Conservation (phyloP, 2,797 vertebrate genomes). For the Diceros bicornis region DNA sequence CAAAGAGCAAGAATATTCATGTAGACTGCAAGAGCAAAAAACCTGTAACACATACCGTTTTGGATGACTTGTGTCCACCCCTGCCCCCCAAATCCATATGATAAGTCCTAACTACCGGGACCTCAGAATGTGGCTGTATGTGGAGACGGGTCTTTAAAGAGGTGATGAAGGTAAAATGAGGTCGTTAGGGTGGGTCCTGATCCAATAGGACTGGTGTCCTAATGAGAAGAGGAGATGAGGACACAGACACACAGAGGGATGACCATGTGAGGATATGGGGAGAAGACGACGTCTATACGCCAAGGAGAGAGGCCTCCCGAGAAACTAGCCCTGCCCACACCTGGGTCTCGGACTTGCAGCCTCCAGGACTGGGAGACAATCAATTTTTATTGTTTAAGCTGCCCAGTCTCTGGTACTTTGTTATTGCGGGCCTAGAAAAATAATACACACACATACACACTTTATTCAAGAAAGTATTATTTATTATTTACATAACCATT, state of each 20-base stretch:
- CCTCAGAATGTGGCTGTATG: neutral
- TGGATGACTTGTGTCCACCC: neutral
- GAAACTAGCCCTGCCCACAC: neutral
- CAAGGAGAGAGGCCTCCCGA: neutral
- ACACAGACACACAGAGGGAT: neutral
- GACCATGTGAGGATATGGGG: neutral
- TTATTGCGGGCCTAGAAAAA: neutral
- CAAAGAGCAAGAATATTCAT: neutral
- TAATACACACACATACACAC: neutral
- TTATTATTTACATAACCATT: neutral
- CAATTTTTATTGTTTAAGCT: neutral
- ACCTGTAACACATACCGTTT: neutral
- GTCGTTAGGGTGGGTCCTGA: neutral
- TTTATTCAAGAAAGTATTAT: neutral
- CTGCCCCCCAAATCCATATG: too few relatives aligned
- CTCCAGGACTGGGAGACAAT: neutral
- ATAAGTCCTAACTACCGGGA: too few relatives aligned
- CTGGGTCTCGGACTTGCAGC: neutral
- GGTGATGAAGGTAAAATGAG: neutral
- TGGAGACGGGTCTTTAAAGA: neutral
- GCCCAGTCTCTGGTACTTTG: neutral
- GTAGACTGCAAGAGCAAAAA: too few relatives aligned
- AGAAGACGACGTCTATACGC: rapidly evolving
- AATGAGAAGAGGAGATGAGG: neutral
- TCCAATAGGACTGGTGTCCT: neutral